These are phyloP conservation scores for Anguilla megastoma DNA, from an alignment of 2,797 vertebrate genomes.

Conservation along the genomic window DNA sequence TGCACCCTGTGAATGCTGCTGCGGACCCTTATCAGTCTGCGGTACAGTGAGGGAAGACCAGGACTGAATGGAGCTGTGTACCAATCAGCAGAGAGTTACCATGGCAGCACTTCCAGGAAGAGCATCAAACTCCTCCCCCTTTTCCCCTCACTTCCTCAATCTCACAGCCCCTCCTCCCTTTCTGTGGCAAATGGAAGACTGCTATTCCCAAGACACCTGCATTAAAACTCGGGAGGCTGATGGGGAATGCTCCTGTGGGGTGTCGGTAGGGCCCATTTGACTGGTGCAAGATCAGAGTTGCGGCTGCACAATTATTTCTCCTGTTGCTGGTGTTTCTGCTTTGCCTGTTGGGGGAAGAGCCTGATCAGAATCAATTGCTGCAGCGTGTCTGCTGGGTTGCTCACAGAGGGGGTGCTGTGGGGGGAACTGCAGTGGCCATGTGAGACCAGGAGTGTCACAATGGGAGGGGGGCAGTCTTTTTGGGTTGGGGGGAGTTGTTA, in stretches of 20 bases:
- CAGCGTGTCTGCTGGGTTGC: neutral
- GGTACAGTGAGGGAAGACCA: conserved; percentile 38
- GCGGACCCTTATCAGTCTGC: conserved; percentile 8
- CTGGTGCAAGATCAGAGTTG: neutral
- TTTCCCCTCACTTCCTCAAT: neutral
- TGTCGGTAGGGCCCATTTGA: neutral
- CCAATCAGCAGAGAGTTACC: neutral
- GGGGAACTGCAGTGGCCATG: neutral
- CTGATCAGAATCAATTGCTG: neutral
- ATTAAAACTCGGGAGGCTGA: neutral
- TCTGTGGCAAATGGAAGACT: neutral
- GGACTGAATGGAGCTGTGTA: neutral
- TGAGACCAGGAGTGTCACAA: neutral
- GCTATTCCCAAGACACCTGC: neutral
- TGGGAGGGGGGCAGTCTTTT: conserved; percentile 17
- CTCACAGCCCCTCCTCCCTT: neutral
- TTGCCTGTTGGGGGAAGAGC: neutral
- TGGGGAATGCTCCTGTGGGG: neutral
- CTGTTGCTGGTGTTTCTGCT: neutral
- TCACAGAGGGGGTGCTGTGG: neutral
- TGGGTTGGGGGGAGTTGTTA: neutral
- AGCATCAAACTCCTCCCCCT: neutral
- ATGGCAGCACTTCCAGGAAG: neutral
- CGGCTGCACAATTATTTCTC: neutral
- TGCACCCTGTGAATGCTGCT: neutral